These are phyloP conservation scores for Bombyx mori DNA, from an alignment of 1,140 invertebrate genomes.

Conservation along the genomic window ASM3026992v2 NC_085129.1:11190501-11191000, in stretches of 20 bases:
- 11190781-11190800: too few species aligned
- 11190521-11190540: too few species aligned
- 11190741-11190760: constrained; percentile 7
- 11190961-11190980: constrained; percentile 9
- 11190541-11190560: constrained; percentile 1
- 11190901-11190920: constrained; percentile 4
- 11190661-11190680: constrained; percentile 28
- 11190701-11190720: constrained; percentile 8
- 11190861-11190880: too few species aligned
- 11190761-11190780: not conserved
- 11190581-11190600: constrained; percentile 37
- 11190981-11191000: constrained; percentile 11
- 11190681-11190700: constrained; percentile 23
- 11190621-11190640: constrained; percentile 42
- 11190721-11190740: constrained; percentile 14
- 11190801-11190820: too few species aligned
- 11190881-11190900: not conserved
- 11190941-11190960: constrained; percentile 12
- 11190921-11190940: constrained; percentile 13
- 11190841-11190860: too few species aligned
- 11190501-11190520: too few species aligned
- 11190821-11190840: too few species aligned
- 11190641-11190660: constrained; percentile 42
- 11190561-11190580: constrained; percentile 31
- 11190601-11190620: constrained; percentile 42